Percentiles rank a stretch among this genome's conserved stretches.
Conservation (phyloP, 2,888 invertebrate species). For the Hydrotaea cyrtoneurina region DNA sequence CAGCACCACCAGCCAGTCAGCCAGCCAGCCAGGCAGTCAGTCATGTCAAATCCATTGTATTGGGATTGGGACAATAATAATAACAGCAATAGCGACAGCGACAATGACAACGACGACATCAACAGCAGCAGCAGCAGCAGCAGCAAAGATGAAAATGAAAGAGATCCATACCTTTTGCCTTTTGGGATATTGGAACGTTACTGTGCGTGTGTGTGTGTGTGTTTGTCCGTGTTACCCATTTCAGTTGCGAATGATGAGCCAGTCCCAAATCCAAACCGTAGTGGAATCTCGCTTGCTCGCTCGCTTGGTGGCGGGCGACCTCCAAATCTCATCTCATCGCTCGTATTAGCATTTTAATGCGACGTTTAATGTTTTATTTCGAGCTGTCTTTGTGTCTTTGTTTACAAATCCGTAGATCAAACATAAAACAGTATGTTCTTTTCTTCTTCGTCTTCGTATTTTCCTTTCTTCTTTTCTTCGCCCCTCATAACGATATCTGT, state of each 20-base stretch:
- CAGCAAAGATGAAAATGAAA: constrained; percentile 8
- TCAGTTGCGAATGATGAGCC: constrained; percentile 13
- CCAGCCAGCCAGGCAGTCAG: not conserved
- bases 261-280: not conserved
- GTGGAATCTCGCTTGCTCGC: constrained; percentile 14
- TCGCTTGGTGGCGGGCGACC: constrained; percentile 8
- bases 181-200: not conserved
- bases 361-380: constrained; percentile 65
- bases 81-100: not conserved
- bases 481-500: not conserved
- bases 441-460: constrained; percentile 7
- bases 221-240: constrained; percentile 29
- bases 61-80: not conserved
- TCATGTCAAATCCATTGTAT: constrained; percentile 33
- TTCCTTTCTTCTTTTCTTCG: not conserved
- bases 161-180: constrained; percentile 26
- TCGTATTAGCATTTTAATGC: constrained; percentile 64
- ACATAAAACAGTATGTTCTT: constrained; percentile 62
- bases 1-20: not conserved
- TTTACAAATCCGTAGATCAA: constrained; percentile 63
- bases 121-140: not conserved
- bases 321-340: constrained; percentile 49
- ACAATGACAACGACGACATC: constrained; percentile 9
- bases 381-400: constrained; percentile 53
- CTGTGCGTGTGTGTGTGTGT: constrained; percentile 7